A percentile compares a stretch with the other conserved stretches of the same genome.
These are phyloP conservation scores for Anarrhichthys ocellatus DNA, from an alignment of 2,113 vertebrate species.

Conservation along the genomic window DNA sequence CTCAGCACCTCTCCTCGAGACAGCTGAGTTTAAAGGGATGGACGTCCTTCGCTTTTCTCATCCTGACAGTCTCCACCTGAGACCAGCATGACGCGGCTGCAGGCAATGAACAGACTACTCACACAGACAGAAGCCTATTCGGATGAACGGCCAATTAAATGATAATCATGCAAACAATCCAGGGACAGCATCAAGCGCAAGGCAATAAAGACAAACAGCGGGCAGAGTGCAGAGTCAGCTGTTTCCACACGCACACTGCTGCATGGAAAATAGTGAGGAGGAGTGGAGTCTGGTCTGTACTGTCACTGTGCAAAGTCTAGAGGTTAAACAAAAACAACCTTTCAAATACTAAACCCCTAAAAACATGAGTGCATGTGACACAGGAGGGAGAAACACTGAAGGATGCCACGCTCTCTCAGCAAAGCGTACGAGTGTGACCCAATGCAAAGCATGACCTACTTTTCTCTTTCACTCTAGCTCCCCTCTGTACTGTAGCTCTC, in stretches of 20 bases:
- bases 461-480: conserved; percentile 63
- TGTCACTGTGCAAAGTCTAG: background rate
- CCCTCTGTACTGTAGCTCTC: conserved; percentile 66
- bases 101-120: conserved; percentile 6
- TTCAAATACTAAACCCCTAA: conserved; percentile 17
- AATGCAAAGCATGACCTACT: conserved; percentile 81
- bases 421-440: conserved; percentile 72
- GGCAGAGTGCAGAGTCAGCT: conserved; percentile 39
- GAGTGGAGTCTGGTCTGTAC: background rate
- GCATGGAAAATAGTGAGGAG: conserved; percentile 10
- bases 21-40: conserved; percentile 31
- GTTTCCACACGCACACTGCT: conserved; percentile 28
- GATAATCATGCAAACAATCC: conserved; percentile 41
- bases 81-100: conserved; percentile 21
- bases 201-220: conserved; percentile 31
- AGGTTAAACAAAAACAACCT: conserved; percentile 2
- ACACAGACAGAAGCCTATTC: conserved; percentile 14
- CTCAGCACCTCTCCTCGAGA: conserved; percentile 14
- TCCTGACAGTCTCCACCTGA: conserved; percentile 36
- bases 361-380: conserved; percentile 27
- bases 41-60: background rate
- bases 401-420: conserved; percentile 59
- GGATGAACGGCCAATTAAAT: conserved; percentile 24
- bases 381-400: conserved; percentile 49
- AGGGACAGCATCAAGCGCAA: conserved; percentile 35